These are phyloP conservation scores for Epicampocera succincta DNA, from an alignment of 2,888 invertebrate species.

Conservation along the genomic window DNA sequence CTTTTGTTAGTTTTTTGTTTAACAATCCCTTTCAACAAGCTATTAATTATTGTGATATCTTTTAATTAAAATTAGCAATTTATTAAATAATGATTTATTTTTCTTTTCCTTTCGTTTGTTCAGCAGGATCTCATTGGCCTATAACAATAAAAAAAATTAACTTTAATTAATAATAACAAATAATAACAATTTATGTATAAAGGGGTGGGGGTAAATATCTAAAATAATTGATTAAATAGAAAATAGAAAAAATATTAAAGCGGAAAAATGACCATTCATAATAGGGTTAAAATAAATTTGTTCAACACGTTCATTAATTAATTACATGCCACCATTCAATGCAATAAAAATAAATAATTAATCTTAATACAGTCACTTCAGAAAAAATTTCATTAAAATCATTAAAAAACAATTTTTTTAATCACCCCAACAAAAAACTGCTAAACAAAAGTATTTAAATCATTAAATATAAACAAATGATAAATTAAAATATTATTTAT, in stretches of 20 bases:
- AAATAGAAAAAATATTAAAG: not conserved
- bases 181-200: too few relatives aligned
- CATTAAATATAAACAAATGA: constrained; percentile 37
- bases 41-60: constrained; percentile 15
- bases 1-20: not conserved
- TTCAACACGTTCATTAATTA: constrained; percentile 50
- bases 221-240: not conserved
- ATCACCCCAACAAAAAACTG: constrained; percentile 12
- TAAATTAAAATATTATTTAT: constrained; percentile 18
- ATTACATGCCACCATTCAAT: constrained; percentile 18
- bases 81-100: constrained; percentile 12
- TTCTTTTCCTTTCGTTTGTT: constrained; percentile 29
- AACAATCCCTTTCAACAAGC: constrained; percentile 10
- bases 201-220: too few relatives aligned
- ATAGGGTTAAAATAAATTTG: constrained; percentile 31
- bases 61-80: not conserved
- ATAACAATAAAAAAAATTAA: constrained; percentile 42
- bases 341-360: not conserved
- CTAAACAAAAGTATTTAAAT: not conserved
- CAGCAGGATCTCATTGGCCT: constrained; percentile 62
- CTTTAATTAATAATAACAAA: constrained; percentile 25
- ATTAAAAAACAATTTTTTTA: not conserved
- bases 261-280: constrained; percentile 6
- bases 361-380: not conserved
- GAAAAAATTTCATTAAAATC: not conserved